Evolutionary conservation across 2,797 vertebrate species (phyloP).

Genomic region (Pantherophis alleghaniensis): DNA sequence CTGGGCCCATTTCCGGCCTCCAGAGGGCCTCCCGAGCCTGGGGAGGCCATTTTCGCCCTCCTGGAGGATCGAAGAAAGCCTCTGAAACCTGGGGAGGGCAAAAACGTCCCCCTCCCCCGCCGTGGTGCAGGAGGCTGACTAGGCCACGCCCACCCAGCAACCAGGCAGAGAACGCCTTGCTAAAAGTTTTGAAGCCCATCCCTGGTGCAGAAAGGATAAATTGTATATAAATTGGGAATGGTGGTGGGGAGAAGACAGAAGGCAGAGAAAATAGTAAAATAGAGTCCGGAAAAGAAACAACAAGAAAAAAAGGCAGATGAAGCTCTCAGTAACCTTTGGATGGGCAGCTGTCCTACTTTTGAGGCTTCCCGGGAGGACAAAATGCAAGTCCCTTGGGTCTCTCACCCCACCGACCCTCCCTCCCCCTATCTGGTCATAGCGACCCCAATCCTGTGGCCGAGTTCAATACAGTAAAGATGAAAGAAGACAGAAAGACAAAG

Average conservation of each 20-base stretch:
- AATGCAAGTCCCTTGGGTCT: constrained; percentile 31
- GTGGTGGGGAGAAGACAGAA: neutral
- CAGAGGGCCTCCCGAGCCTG: too few species aligned
- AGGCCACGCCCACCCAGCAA: too few species aligned
- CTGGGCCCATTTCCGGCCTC: too few species aligned
- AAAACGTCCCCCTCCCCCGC: too few species aligned
- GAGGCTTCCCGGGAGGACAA: constrained; percentile 41
- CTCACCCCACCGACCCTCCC: constrained; percentile 40
- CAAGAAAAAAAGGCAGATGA: neutral
- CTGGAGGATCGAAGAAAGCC: too few species aligned
- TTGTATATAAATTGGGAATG: neutral
- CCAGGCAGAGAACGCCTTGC: too few species aligned
- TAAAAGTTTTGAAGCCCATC: too few species aligned
- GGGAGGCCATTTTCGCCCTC: too few species aligned
- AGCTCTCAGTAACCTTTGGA: constrained; percentile 2
- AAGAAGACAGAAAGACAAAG: constrained; percentile 69
- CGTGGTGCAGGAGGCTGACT: too few species aligned
- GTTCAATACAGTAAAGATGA: constrained; percentile 70
- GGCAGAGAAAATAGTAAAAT: constrained; percentile 29
- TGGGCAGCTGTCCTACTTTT: constrained; percentile 45
- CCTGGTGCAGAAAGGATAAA: neutral
- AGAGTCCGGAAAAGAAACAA: constrained; percentile 19
- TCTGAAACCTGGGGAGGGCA: too few species aligned
- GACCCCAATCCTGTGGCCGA: constrained; percentile 63
- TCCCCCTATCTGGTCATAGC: constrained; percentile 60